These are phyloP conservation scores for Pachycephala philippinensis DNA, from an alignment of 2,113 vertebrate species.

Conservation along the genomic window DNA sequence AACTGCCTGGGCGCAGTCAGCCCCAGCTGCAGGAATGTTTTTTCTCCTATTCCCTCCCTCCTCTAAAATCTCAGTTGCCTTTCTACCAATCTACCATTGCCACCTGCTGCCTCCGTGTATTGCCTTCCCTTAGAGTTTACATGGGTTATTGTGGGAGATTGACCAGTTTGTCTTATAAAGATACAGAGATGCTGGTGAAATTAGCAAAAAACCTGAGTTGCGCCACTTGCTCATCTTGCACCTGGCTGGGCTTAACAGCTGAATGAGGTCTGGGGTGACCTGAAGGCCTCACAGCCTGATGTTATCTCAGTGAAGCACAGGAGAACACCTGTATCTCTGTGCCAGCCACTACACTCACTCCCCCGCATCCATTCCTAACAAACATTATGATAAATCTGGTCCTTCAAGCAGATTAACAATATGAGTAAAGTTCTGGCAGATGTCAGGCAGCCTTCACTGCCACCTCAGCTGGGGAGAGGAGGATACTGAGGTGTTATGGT, in stretches of 20 bases:
- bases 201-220: not conserved
- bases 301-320: not conserved
- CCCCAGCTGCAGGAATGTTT: not conserved
- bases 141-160: not conserved
- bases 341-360: not conserved
- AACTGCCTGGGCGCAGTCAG: accelerated
- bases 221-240: not conserved
- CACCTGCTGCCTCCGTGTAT: not conserved
- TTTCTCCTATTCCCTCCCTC: not conserved
- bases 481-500: not conserved
- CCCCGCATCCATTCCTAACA: not conserved
- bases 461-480: not conserved
- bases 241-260: not conserved
- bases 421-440: not conserved
- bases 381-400: not conserved
- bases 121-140: not conserved
- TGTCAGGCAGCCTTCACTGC: not conserved
- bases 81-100: not conserved
- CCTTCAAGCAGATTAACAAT: not conserved
- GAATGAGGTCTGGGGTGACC: not conserved
- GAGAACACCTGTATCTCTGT: accelerated
- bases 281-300: not conserved
- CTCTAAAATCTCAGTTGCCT: not conserved
- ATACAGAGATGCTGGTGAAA: not conserved
- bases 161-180: not conserved